A percentile compares a stretch with the other conserved stretches of the same genome.
Evolutionary conservation across 2,888 invertebrate species (phyloP).

Genomic region (Hydroisotoma schaefferi): DNA sequence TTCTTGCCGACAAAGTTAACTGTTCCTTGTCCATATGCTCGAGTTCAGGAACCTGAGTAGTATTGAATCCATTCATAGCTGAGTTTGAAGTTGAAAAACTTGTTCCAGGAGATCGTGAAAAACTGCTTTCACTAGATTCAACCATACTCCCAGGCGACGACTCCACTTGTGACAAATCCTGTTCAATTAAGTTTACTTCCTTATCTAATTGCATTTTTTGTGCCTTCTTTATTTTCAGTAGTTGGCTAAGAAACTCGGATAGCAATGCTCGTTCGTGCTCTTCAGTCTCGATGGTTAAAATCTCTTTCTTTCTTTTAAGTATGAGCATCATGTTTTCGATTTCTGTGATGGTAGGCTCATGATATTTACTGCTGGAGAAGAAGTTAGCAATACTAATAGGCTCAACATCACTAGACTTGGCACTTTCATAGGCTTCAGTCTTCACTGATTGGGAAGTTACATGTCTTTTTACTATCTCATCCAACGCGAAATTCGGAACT

Average conservation of each 20-base stretch:
- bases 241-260: slow-evolving; percentile 75
- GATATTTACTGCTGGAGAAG: slow-evolving; percentile 55
- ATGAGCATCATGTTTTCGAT: slow-evolving; percentile 78
- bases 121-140: neutral
- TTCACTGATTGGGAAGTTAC: slow-evolving; percentile 48
- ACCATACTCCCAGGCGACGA: neutral
- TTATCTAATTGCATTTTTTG: slow-evolving; percentile 63
- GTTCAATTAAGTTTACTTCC: slow-evolving; percentile 71
- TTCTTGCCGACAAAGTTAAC: slow-evolving; percentile 63
- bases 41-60: slow-evolving; percentile 27
- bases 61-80: slow-evolving; percentile 38
- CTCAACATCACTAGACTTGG: slow-evolving; percentile 53
- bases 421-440: slow-evolving; percentile 27
- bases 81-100: slow-evolving; percentile 20
- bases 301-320: slow-evolving; percentile 70
- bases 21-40: slow-evolving; percentile 26
- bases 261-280: slow-evolving; percentile 76
- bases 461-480: slow-evolving; percentile 73
- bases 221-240: slow-evolving; percentile 69
- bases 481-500: slow-evolving; percentile 80
- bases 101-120: neutral
- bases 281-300: slow-evolving; percentile 75
- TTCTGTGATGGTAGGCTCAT: slow-evolving; percentile 70
- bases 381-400: slow-evolving; percentile 47
- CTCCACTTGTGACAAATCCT: slow-evolving; percentile 60